Evolutionary conservation across 1,140 invertebrate species (phyloP).

Genomic region (Euura lappo): DNA sequence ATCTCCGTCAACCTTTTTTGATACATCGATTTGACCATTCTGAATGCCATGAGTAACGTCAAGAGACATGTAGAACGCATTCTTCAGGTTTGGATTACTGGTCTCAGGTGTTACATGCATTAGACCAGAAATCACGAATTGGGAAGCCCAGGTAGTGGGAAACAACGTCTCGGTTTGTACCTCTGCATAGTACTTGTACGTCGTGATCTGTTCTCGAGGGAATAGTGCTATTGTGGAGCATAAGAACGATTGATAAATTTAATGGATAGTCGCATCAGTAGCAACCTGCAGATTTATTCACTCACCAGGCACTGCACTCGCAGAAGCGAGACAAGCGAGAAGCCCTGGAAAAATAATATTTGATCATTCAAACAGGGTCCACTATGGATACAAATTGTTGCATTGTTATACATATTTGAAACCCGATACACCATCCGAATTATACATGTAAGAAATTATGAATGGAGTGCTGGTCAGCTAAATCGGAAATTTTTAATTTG

Average conservation of each 20-base stretch:
- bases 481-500: too few species aligned
- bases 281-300: slow-evolving; percentile 6
- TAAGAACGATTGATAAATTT: background rate
- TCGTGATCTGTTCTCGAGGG: slow-evolving; percentile 44
- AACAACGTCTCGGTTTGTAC: slow-evolving; percentile 45
- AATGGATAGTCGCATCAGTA: background rate
- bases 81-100: slow-evolving; percentile 28
- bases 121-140: slow-evolving; percentile 44
- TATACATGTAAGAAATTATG: too few species aligned
- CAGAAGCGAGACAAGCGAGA: slow-evolving; percentile 30
- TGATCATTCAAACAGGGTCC: too few species aligned
- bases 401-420: too few species aligned
- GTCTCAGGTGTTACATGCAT: slow-evolving; percentile 41
- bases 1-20: background rate
- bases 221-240: slow-evolving; percentile 31
- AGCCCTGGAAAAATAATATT: slow-evolving; percentile 29
- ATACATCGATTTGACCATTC: slow-evolving; percentile 38
- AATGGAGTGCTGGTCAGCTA: too few species aligned
- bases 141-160: slow-evolving; percentile 46
- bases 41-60: slow-evolving; percentile 46
- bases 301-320: slow-evolving; percentile 35
- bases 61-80: slow-evolving; percentile 41
- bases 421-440: too few species aligned
- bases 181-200: slow-evolving; percentile 51
- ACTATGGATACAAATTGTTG: too few species aligned